phyloP scores from a whole-genome alignment of 2,888 invertebrate species.

The Rhagophthalmus giganteus region DNA sequence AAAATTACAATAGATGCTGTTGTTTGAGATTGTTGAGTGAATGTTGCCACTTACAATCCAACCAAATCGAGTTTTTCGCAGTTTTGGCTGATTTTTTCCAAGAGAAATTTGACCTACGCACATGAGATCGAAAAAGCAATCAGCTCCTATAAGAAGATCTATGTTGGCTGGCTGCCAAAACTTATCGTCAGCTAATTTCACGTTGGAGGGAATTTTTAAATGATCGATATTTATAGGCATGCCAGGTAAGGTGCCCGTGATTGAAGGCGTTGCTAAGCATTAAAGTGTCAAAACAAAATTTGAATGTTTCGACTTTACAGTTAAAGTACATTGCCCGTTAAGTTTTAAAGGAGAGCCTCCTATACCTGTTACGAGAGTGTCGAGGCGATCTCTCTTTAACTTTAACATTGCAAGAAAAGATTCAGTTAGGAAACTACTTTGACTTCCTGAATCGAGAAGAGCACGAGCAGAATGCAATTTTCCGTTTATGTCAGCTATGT shows the following conservation, averaged over 20 bases:
- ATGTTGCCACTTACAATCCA: constrained; percentile 12
- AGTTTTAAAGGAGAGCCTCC: constrained; percentile 6
- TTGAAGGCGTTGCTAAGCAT: constrained; percentile 17
- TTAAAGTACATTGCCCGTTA: constrained; percentile 6
- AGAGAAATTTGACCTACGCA: constrained; percentile 13
- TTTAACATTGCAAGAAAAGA: constrained; percentile 8
- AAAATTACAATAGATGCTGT: neutral
- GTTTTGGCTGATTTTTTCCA: constrained; percentile 1
- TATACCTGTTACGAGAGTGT: constrained; percentile 22
- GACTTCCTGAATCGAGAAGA: constrained; percentile 27
- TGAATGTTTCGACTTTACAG: constrained; percentile 12
- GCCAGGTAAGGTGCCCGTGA: constrained; percentile 15
- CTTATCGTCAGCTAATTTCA: constrained; percentile 15
- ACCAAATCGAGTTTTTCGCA: constrained; percentile 21
- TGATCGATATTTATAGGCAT: neutral
- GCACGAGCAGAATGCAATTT: constrained; percentile 8
- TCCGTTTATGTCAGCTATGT: constrained; percentile 3
- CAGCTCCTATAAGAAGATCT: constrained; percentile 16
- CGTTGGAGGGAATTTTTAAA: constrained; percentile 11
- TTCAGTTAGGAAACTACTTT: constrained; percentile 23
- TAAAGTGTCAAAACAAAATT: constrained; percentile 8
- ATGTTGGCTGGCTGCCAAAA: constrained; percentile 7
- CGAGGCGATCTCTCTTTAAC: constrained; percentile 3
- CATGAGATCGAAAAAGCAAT: constrained; percentile 9
- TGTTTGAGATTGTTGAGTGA: neutral